Conservation (phyloP, 1,140 invertebrate genomes). For the Reticulitermes speratus region DNA sequence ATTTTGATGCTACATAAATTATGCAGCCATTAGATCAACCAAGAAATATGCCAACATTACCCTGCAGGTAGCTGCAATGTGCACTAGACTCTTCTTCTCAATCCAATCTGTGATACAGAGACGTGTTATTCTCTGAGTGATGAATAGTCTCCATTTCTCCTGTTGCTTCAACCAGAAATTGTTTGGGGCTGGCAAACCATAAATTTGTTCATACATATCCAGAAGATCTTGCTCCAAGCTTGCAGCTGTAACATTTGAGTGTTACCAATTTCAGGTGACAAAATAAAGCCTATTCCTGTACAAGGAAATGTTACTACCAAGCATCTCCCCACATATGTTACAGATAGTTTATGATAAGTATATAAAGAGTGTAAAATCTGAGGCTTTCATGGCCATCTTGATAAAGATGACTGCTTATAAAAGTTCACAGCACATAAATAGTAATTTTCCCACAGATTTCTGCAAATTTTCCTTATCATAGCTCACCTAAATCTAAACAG, state of each 20-base stretch:
- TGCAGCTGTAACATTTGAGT: slow-evolving; percentile 30
- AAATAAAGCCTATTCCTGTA: slow-evolving; percentile 10
- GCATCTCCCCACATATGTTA: too few relatives aligned
- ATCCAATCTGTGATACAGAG: slow-evolving; percentile 35
- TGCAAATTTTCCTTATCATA: too few relatives aligned
- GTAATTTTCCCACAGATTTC: too few relatives aligned
- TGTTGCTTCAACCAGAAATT: slow-evolving; percentile 34
- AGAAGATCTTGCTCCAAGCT: slow-evolving; percentile 35
- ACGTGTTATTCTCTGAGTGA: slow-evolving; percentile 32
- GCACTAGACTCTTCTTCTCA: slow-evolving; percentile 34
- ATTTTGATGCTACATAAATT: too few relatives aligned
- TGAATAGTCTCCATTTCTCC: slow-evolving; percentile 34
- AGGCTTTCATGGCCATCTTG: too few relatives aligned
- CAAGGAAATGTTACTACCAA: not conserved
- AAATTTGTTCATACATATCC: slow-evolving; percentile 33
- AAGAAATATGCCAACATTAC: slow-evolving; percentile 13
- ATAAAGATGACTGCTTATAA: too few relatives aligned
- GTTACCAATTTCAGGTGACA: not conserved
- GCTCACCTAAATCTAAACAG: too few relatives aligned
- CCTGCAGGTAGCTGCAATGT: slow-evolving; percentile 34
- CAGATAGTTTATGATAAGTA: too few relatives aligned
- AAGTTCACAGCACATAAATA: too few relatives aligned
- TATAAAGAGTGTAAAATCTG: too few relatives aligned
- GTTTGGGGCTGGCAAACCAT: slow-evolving; percentile 27
- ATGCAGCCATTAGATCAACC: too few relatives aligned